Percentiles rank a stretch among this genome's conserved stretches.
phyloP scores from a whole-genome alignment of 2,113 vertebrate genomes.

The Reinhardtius hippoglossoides region DNA sequence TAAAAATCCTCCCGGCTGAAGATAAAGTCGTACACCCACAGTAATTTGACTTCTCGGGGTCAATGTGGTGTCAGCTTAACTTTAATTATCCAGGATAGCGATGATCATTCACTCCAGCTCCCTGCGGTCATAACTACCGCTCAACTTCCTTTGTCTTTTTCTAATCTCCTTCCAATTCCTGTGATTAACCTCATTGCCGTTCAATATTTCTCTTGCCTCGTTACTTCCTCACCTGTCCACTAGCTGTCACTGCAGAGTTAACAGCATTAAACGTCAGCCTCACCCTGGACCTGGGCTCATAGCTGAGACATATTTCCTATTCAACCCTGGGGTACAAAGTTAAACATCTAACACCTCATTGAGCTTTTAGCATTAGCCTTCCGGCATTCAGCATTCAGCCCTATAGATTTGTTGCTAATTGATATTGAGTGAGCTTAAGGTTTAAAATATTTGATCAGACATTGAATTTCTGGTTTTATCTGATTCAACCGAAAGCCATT shows the following conservation, averaged over 20 bases:
- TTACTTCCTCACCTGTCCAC: slow-evolving; percentile 9
- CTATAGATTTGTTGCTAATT: too few species aligned
- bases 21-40: slow-evolving; percentile 11
- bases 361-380: not conserved
- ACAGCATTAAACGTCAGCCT: not conserved
- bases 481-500: too few species aligned
- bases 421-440: too few species aligned
- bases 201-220: not conserved
- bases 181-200: slow-evolving; percentile 13
- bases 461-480: too few species aligned
- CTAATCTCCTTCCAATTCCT: not conserved
- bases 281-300: not conserved
- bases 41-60: slow-evolving; percentile 41
- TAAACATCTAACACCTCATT: not conserved
- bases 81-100: slow-evolving; percentile 40
- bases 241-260: not conserved
- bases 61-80: slow-evolving; percentile 40
- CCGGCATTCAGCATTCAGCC: too few species aligned
- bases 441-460: too few species aligned
- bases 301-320: slow-evolving; percentile 2
- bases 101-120: slow-evolving; percentile 33
- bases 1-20: slow-evolving; percentile 31
- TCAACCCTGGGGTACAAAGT: not conserved
- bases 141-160: slow-evolving; percentile 6
- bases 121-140: slow-evolving; percentile 25